Base-by-base conservation (phyloP, 1,140 invertebrate genomes). In the Solenopsis invicta region DNA sequence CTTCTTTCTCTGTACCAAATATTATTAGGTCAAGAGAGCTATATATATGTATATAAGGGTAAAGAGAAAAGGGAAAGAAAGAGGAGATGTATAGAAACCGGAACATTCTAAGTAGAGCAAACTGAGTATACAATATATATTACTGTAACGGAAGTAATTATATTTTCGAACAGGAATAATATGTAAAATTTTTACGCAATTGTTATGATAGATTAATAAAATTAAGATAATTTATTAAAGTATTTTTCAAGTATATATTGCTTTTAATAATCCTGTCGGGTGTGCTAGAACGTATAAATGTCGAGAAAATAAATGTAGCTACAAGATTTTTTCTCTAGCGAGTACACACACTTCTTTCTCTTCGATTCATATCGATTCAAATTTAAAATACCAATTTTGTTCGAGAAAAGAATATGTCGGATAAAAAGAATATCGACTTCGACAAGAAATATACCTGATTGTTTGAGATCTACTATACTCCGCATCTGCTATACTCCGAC, bases 11-110 rank as follows among this genome's bases (percentile, higher is more conserved):
- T 45, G n/a, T 18, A 41, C n/a, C 10, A 69, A 8, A 21, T 67
- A 24, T 18, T 56, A 50, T 34, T 67, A 52, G 62, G 34, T 80
- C 34, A 56, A 80, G n/a, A 80, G 45, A 80, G 29, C n/a, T n/a
- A 50, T 67, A 21, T 80, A 52, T 29, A 50, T 67, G 16, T 80
- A 52, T 4, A 29, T 4, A 34, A 5, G 21, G 2, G 24, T 1
- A 48, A 1, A 34, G 59, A 78, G 24, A 50, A 3, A 78, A 62
- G 41, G 29, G 69, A 50, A 6, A 50, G 16, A 29, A 1, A 64
- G 16, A 34, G 16, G 13, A 75, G 5, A 61, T 67, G 4, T 66
- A 45, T 21, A 24, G 37, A 24, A 54, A 34, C 8, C 13, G n/a
- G 13, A 50, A 34, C 8, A 52, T 77, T 13, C 13, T 18, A 45